Conservation (phyloP, 2,113 vertebrate species). For the Microcebus murinus region DNA sequence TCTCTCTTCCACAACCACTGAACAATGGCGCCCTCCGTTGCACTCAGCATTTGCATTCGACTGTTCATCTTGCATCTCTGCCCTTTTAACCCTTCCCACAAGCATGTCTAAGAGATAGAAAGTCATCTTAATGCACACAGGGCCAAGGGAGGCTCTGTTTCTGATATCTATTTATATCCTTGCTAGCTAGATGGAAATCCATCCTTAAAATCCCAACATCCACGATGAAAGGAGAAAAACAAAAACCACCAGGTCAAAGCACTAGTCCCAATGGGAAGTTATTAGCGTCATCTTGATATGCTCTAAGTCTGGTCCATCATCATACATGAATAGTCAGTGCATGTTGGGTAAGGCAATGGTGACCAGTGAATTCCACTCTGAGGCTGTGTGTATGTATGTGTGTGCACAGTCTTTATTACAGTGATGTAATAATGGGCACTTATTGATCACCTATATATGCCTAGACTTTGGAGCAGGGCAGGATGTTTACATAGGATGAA, state of each 20-base stretch:
- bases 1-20: background rate
- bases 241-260: conserved; percentile 64
- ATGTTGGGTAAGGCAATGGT: background rate
- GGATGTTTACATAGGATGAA: background rate
- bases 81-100: conserved; percentile 33
- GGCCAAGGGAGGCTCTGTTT: conserved; percentile 30
- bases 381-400: background rate
- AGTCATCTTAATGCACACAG: conserved; percentile 3
- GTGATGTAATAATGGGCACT: background rate
- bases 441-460: conserved; percentile 20
- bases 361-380: background rate
- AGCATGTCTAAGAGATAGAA: background rate
- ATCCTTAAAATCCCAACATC: conserved; percentile 38
- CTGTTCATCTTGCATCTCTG: background rate
- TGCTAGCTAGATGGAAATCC: conserved; percentile 53
- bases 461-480: background rate
- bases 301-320: background rate
- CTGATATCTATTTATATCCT: conserved; percentile 41
- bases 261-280: conserved; percentile 61
- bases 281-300: conserved; percentile 43
- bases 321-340: conserved; percentile 3
- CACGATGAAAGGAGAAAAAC: conserved; percentile 30
- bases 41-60: background rate
- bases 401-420: background rate
- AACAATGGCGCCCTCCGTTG: rapidly evolving